Evolutionary conservation across 2,888 invertebrate genomes (phyloP).

Genomic region (Acrocyrtus sp.): DNA sequence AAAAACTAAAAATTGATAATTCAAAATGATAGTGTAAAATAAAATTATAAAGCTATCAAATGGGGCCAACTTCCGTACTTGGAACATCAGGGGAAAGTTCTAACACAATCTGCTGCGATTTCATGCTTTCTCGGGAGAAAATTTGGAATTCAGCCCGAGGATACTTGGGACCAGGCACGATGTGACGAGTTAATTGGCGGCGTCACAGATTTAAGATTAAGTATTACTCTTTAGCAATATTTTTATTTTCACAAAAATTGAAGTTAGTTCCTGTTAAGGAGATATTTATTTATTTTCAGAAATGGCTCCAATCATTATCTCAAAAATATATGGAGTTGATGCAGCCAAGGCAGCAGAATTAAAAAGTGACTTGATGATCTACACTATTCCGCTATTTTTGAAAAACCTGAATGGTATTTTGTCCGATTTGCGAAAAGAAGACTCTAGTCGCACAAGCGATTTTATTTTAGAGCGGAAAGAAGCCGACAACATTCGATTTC

Average conservation of each 20-base stretch:
- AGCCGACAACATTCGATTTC: slow-evolving; percentile 34
- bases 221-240: neutral
- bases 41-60: slow-evolving; percentile 3
- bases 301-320: too few species aligned
- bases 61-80: slow-evolving; percentile 30
- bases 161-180: slow-evolving; percentile 47
- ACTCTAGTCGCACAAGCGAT: too few species aligned
- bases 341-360: slow-evolving; percentile 5
- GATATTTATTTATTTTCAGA: slow-evolving; percentile 5
- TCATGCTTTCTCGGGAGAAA: slow-evolving; percentile 60
- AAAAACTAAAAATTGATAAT: slow-evolving; percentile 1
- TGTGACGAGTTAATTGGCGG: slow-evolving; percentile 46
- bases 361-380: neutral
- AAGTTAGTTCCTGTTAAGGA: neutral
- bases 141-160: slow-evolving; percentile 47
- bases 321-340: slow-evolving; percentile 22
- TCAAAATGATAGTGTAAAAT: neutral
- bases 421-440: neutral
- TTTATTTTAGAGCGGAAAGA: slow-evolving; percentile 20
- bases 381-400: slow-evolving; percentile 21
- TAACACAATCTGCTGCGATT: slow-evolving; percentile 62
- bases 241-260: neutral
- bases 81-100: slow-evolving; percentile 59
- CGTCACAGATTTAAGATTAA: slow-evolving; percentile 24
- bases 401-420: slow-evolving; percentile 13